phyloP scores from a whole-genome alignment of 1,140 invertebrate species.

The Melitaea cinxia region DNA sequence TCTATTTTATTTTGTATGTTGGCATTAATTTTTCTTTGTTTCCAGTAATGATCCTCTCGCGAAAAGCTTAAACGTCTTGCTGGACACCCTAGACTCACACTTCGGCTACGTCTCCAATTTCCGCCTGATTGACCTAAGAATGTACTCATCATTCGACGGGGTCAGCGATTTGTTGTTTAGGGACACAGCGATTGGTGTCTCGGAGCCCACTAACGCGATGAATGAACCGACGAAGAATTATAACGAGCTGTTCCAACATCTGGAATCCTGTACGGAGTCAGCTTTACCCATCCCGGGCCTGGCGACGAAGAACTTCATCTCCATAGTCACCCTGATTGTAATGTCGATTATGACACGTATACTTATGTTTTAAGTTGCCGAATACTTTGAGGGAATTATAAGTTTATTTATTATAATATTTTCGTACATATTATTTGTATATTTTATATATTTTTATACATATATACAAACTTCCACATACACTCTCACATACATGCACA shows the following conservation, averaged over 20 bases:
- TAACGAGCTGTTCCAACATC: constrained; percentile 69
- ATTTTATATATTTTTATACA: too few relatives aligned
- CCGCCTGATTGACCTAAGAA: constrained; percentile 79
- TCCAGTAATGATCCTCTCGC: constrained; percentile 59
- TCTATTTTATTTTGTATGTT: too few relatives aligned
- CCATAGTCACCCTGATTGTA: constrained; percentile 50
- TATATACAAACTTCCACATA: too few relatives aligned
- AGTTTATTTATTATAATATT: background rate
- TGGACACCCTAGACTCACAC: constrained; percentile 51
- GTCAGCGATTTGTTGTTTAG: constrained; percentile 82
- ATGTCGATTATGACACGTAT: constrained; percentile 44
- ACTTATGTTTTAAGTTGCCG: constrained; percentile 3
- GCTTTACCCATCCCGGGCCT: constrained; percentile 38
- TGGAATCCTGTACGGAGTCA: constrained; percentile 61
- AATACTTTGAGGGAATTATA: background rate
- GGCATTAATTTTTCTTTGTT: constrained; percentile 29
- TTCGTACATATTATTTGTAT: background rate
- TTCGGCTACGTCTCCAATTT: constrained; percentile 66
- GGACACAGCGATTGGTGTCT: constrained; percentile 81
- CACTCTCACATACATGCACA: too few relatives aligned
- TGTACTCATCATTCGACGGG: constrained; percentile 82
- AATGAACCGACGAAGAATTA: constrained; percentile 68
- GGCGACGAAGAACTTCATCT: constrained; percentile 43
- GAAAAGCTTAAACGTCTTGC: constrained; percentile 57
- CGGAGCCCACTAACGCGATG: constrained; percentile 51